Evolutionary conservation across 1,140 invertebrate genomes (phyloP).

Genomic region (Cydia strobilella): DNA sequence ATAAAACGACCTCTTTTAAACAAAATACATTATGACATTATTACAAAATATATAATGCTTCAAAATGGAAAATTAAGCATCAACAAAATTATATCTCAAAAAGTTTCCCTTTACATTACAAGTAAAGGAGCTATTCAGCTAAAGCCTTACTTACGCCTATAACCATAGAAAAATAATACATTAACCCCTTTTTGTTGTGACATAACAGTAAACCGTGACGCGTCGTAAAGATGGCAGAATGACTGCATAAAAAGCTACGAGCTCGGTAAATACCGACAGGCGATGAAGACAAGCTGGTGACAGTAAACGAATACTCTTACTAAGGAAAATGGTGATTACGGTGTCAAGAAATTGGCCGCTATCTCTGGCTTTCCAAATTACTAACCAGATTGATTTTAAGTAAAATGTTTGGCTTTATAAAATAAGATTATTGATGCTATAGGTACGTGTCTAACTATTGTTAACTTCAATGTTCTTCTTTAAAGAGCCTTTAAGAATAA

Average conservation of each 20-base stretch:
- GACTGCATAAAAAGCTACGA: conserved; percentile 73
- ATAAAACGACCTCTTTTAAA: too few species aligned
- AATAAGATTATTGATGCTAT: too few species aligned
- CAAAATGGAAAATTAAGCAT: conserved; percentile 2
- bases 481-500: too few species aligned
- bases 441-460: too few species aligned
- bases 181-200: conserved; percentile 64
- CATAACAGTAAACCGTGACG: conserved; percentile 70
- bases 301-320: conserved; percentile 50
- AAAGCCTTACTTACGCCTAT: conserved; percentile 35
- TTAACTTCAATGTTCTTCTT: too few species aligned
- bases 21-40: too few species aligned
- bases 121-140: background rate
- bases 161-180: conserved; percentile 55
- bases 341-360: background rate
- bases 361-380: background rate
- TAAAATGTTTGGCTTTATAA: too few species aligned
- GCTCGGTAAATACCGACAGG: conserved; percentile 72
- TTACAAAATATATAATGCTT: background rate
- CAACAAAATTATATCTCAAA: background rate
- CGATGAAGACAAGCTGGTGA: conserved; percentile 57
- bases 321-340: background rate
- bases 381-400: too few species aligned
- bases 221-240: conserved; percentile 66
- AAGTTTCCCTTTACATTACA: background rate